A percentile compares a stretch with the other conserved stretches of the same genome.
phyloP scores from a whole-genome alignment of 2,113 vertebrate species.

The Tragulus kanchil region DNA sequence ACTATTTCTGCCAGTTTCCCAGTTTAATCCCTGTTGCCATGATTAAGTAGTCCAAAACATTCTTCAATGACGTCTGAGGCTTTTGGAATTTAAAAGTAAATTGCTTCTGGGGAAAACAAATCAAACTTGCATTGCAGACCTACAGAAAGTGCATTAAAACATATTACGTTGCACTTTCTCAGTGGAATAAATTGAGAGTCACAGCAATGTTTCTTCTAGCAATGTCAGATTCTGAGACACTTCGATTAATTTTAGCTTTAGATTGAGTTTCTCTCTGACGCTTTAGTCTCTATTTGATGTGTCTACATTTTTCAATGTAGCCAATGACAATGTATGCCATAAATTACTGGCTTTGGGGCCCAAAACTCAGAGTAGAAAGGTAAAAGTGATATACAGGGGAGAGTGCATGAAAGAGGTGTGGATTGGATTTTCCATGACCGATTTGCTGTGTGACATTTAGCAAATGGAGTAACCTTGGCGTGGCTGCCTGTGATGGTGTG shows the following conservation, averaged over 20 bases:
- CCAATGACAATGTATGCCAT: slow-evolving; percentile 81
- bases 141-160: slow-evolving; percentile 84
- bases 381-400: slow-evolving; percentile 12
- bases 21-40: slow-evolving; percentile 77
- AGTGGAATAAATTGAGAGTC: slow-evolving; percentile 82
- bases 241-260: slow-evolving; percentile 85
- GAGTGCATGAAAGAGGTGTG: background rate
- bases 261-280: slow-evolving; percentile 82
- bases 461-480: background rate
- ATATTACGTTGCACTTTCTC: slow-evolving; percentile 83
- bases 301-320: slow-evolving; percentile 84
- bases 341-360: slow-evolving; percentile 72
- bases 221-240: slow-evolving; percentile 81
- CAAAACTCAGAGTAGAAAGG: slow-evolving; percentile 40
- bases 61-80: slow-evolving; percentile 81
- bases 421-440: slow-evolving; percentile 4
- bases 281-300: slow-evolving; percentile 77
- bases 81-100: slow-evolving; percentile 84
- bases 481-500: background rate
- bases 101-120: slow-evolving; percentile 87
- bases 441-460: background rate
- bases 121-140: slow-evolving; percentile 81
- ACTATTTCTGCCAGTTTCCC: slow-evolving; percentile 62
- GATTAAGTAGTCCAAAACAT: slow-evolving; percentile 81
- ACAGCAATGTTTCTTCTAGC: slow-evolving; percentile 77